phyloP scores from a whole-genome alignment of 2,888 invertebrate species.

The Pammene aurita region DNA sequence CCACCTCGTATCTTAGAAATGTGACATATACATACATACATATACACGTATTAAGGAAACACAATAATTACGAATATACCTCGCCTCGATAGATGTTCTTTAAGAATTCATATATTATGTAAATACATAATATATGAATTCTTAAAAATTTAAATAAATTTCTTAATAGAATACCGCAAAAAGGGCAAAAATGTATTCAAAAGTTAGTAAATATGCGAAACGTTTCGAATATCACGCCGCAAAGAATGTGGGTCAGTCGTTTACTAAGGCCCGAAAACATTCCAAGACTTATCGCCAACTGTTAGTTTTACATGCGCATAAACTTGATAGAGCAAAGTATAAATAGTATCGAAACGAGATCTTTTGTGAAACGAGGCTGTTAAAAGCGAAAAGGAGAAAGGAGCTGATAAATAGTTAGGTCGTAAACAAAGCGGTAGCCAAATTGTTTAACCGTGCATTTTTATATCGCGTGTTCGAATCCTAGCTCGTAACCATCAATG shows the following conservation, averaged over 20 bases:
- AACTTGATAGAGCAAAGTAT: conserved; percentile 15
- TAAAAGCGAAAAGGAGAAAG: background rate
- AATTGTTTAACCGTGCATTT: no score
- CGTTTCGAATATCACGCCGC: background rate
- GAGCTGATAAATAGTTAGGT: background rate
- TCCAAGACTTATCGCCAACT: conserved; percentile 28
- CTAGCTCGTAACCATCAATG: no score
- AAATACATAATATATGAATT: no score
- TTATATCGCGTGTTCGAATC: no score
- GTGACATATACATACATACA: conserved; percentile 18
- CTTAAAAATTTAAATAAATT: no score
- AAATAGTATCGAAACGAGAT: conserved; percentile 21
- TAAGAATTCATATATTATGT: no score
- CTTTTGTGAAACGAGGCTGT: background rate
- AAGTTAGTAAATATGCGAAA: no score
- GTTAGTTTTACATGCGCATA: conserved; percentile 26
- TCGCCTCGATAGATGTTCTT: no score
- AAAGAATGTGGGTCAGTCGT: conserved; percentile 27
- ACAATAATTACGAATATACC: no score
- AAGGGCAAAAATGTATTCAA: no score
- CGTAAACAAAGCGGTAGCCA: background rate
- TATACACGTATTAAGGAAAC: conserved; percentile 7
- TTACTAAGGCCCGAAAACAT: conserved; percentile 29
- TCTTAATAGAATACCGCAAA: no score
- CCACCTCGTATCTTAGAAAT: conserved; percentile 15